Conservation (phyloP, 2,113 vertebrate genomes). For the Callionymus lyra region DNA sequence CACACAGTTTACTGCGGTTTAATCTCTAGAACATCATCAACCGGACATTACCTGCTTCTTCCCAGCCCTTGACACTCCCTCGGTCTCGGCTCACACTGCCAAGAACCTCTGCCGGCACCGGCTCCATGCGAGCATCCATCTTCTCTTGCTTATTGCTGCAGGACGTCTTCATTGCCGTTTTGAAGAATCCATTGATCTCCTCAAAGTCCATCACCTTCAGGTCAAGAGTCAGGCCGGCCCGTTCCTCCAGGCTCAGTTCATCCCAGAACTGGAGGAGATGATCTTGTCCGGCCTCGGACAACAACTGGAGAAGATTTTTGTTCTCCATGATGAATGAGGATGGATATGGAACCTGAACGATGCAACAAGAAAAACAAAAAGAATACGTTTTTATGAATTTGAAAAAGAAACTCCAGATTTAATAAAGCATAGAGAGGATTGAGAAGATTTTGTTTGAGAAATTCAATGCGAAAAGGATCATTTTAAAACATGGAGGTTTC, state of each 20-base stretch:
- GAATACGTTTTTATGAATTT: too few relatives aligned
- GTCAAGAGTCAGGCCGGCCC: slow-evolving; percentile 57
- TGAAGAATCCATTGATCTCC: slow-evolving; percentile 78
- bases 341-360: neutral
- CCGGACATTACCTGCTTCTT: slow-evolving; percentile 66
- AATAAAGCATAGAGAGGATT: too few relatives aligned
- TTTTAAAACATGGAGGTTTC: too few relatives aligned
- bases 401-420: too few relatives aligned
- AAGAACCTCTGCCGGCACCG: slow-evolving; percentile 78
- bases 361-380: too few relatives aligned
- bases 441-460: too few relatives aligned
- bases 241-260: slow-evolving; percentile 63
- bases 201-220: slow-evolving; percentile 73
- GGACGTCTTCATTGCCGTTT: slow-evolving; percentile 65
- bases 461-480: too few relatives aligned
- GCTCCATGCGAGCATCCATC: slow-evolving; percentile 79
- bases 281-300: slow-evolving; percentile 70
- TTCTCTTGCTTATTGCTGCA: slow-evolving; percentile 57
- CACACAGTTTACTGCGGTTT: too few relatives aligned
- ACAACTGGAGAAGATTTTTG: slow-evolving; percentile 40
- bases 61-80: slow-evolving; percentile 73
- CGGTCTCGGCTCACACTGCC: slow-evolving; percentile 81
- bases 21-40: neutral
- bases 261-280: slow-evolving; percentile 82
- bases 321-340: slow-evolving; percentile 55